Base-by-base conservation (phyloP, 2,888 invertebrate species). In the Melikaiella ostensackeni region DNA sequence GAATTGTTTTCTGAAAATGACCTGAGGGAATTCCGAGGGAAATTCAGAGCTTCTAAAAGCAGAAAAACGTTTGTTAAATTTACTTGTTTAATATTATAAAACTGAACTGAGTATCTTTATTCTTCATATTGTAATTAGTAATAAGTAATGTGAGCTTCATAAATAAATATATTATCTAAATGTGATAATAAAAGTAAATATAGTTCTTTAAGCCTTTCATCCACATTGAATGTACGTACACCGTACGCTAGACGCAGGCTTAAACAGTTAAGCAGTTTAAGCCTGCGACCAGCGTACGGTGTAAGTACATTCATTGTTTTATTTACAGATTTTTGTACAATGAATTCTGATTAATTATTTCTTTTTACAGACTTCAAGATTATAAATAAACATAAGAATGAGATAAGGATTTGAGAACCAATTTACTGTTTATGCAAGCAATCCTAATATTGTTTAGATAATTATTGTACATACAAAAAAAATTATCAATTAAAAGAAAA, bases 121-220 rank as follows among this genome's bases (percentile, higher is more conserved):
- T 70, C 42, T 50, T 70, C 46, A 42, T 66, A 42, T 77, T 27
- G 75, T 73, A n/a, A 42, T 46, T 63, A 27, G 19, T 55, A 35
- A 66, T 50, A 35, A 55, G 50, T 24, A 57, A 57, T 24, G 13
- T 63, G 30, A 38, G 7, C 21, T 42, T 7, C 30, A 59, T 33
- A 50, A 24, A n/a, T 46, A 50, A 70, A 70, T 46, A 11, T 30
- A 42, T 30, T 50, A 50, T 50, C 6, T 16, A 27, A 59, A 27
- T 59, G 27, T 57, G 13, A 13, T 57, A 0, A 57, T 57, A 24
- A 57, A 13, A 13, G 21, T 1, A 24, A 57, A 24, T 57, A 1
- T 24, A 24, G 13, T 24, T 57, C 24, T 13, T 21, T 5, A 11
- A 57, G 5, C 57, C 13, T 57, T 57, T 16, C 21, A 24, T 21